Conservation (phyloP, 2,888 invertebrate genomes). For the Mesoligia furuncula region DNA sequence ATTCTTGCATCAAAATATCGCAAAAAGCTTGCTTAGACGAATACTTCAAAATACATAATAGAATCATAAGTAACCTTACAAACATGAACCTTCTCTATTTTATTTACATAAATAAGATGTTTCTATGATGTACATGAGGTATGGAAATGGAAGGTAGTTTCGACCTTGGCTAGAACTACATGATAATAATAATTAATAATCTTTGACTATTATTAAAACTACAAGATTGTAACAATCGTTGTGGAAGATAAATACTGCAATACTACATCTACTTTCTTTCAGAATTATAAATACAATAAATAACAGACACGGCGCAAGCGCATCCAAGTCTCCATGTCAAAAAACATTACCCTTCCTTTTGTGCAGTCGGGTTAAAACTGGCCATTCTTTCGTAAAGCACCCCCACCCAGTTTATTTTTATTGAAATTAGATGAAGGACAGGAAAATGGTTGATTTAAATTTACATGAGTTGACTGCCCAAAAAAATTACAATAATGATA, state of each 20-base stretch:
- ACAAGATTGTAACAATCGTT: slow-evolving; percentile 41
- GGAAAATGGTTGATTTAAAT: slow-evolving; percentile 6
- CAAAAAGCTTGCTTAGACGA: neutral
- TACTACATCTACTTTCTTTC: slow-evolving; percentile 23
- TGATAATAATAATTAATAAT: slow-evolving; percentile 12
- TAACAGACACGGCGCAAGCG: slow-evolving; percentile 36
- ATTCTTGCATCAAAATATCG: neutral
- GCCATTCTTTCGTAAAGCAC: slow-evolving; percentile 21
- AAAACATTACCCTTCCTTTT: slow-evolving; percentile 31
- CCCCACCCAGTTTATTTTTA: slow-evolving; percentile 45
- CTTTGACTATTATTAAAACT: slow-evolving; percentile 17
- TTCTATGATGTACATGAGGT: slow-evolving; percentile 37
- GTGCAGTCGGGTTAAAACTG: slow-evolving; percentile 21
- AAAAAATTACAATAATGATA: slow-evolving; percentile 40
- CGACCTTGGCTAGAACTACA: slow-evolving; percentile 11
- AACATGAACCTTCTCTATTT: slow-evolving; percentile 5
- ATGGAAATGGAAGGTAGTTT: slow-evolving; percentile 21
- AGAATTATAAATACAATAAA: slow-evolving; percentile 34
- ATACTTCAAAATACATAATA: neutral
- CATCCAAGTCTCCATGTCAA: slow-evolving; percentile 22
- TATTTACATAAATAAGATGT: slow-evolving; percentile 45
- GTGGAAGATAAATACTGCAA: slow-evolving; percentile 42
- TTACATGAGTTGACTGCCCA: slow-evolving; percentile 18
- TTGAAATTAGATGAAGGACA: slow-evolving; percentile 18
- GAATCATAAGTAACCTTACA: neutral